Percentiles rank a stretch among this genome's conserved stretches.
Conservation (phyloP, 2,797 vertebrate genomes). For the Hozukius guyotensis region DNA sequence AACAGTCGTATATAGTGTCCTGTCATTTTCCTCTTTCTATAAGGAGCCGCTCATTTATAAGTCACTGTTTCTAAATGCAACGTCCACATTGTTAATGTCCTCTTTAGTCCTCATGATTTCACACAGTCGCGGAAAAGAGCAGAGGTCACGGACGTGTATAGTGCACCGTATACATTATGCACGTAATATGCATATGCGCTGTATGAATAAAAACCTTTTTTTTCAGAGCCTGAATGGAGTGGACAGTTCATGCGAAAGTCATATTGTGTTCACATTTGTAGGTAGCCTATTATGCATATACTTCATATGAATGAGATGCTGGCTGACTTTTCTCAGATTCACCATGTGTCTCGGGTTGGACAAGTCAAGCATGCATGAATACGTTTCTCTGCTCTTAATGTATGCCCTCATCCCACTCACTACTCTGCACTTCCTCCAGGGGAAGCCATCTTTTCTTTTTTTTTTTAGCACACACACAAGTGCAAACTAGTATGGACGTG, state of each 20-base stretch:
- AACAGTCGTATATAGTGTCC: slow-evolving; percentile 51
- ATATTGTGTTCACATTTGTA: slow-evolving; percentile 19
- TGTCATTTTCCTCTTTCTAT: slow-evolving; percentile 32
- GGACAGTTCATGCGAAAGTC: slow-evolving; percentile 28
- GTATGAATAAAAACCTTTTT: slow-evolving; percentile 31
- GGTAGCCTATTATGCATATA: slow-evolving; percentile 19
- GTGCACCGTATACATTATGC: slow-evolving; percentile 4
- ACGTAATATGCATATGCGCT: slow-evolving; percentile 14
- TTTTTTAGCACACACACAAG: slow-evolving; percentile 22
- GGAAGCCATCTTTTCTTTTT: slow-evolving; percentile 19
- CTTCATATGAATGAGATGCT: slow-evolving; percentile 48
- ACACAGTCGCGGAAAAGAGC: neutral
- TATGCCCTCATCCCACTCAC: slow-evolving; percentile 39
- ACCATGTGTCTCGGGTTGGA: slow-evolving; percentile 5
- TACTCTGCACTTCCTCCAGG: slow-evolving; percentile 24
- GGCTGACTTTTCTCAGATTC: slow-evolving; percentile 33
- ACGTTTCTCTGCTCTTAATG: slow-evolving; percentile 49
- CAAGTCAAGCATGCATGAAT: slow-evolving; percentile 49
- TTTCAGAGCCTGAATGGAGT: neutral
- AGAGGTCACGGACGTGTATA: slow-evolving; percentile 23
- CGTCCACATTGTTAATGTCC: neutral
- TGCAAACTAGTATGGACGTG: slow-evolving; percentile 17
- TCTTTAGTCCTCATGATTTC: slow-evolving; percentile 9
- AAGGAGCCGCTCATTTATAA: slow-evolving; percentile 44
- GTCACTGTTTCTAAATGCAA: slow-evolving; percentile 16